Evolutionary conservation across 2,113 vertebrate genomes (phyloP), one percentile per base, ranked within the genome.

Genomic region (Sinocyclocheilus rhinocerous): DNA sequence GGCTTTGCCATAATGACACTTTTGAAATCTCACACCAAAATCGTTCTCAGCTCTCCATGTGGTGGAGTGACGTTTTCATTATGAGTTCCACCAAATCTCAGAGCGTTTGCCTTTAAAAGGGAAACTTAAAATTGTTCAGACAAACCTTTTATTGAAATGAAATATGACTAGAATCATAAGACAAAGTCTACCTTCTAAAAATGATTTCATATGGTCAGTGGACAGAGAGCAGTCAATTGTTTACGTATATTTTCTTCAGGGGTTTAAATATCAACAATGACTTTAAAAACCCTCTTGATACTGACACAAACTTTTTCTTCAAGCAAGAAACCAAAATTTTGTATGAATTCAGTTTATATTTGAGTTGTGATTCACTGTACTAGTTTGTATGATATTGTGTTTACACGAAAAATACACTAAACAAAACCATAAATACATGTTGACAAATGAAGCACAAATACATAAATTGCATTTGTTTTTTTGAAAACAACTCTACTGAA

Each of bases 291-390:
- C 39, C 92, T 95, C 96, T 95, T 95, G 95, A 94, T 96, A 95
- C 93, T 93, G 93, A 96, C 94, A 95, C 84, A 70, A 88, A 95
- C 91, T 89, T 92, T 96, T 94, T 78, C 96, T 96, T 94, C 95
- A 95, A 96, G 94, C 96, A 97, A 95, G 93, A 92, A 97, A 97
- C 96, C 96, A 98, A 98, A 97, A 95, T 95, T 96, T 96, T 95
- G 92, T 96, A 92, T 92, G 89, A 89, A 89, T 92, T 93, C 70
- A 90, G 82, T 90, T 86, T 85, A 88, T 85, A 84, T 87, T 95
- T 94, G 93, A 93, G 94, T 96, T 94, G 88, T 93, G 89, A 91
- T 95, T 97, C 96, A 95, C 95, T 96, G 95, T 97, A 95, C 95
- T 97, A 94, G 95, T 96, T 96, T 96, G 95, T 96, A 94, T 94